These are phyloP conservation scores for Rhagonycha fulva DNA, from an alignment of 2,888 invertebrate genomes.

Conservation along the genomic window DNA sequence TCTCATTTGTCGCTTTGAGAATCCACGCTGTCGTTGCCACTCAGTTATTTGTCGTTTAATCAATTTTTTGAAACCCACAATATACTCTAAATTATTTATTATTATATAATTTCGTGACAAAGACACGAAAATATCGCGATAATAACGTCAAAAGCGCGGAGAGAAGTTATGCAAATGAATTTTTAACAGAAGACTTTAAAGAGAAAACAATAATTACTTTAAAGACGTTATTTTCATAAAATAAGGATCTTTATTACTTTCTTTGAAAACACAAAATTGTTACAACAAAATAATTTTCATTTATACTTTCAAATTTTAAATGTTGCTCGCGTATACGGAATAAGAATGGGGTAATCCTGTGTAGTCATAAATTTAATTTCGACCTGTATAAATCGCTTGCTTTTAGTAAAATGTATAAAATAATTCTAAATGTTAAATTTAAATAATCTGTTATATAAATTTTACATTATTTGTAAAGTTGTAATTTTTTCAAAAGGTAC, in stretches of 20 bases:
- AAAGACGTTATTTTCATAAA: not conserved
- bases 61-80: not conserved
- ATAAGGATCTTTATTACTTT: not conserved
- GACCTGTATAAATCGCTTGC: no score
- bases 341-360: no score
- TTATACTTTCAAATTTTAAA: not conserved
- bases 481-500: no score
- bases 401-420: no score
- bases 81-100: not conserved
- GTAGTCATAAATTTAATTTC: no score
- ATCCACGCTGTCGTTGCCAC: not conserved
- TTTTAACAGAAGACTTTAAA: not conserved
- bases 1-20: not conserved
- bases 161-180: not conserved
- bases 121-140: not conserved
- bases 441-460: no score
- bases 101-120: not conserved
- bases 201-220: not conserved
- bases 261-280: not conserved
- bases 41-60: not conserved
- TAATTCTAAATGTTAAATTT: no score
- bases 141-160: not conserved
- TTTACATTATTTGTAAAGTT: no score
- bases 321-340: no score
- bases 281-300: not conserved